These are phyloP conservation scores for Melanotaenia boesemani DNA, from an alignment of 2,797 vertebrate genomes.

Conservation along the genomic window DNA sequence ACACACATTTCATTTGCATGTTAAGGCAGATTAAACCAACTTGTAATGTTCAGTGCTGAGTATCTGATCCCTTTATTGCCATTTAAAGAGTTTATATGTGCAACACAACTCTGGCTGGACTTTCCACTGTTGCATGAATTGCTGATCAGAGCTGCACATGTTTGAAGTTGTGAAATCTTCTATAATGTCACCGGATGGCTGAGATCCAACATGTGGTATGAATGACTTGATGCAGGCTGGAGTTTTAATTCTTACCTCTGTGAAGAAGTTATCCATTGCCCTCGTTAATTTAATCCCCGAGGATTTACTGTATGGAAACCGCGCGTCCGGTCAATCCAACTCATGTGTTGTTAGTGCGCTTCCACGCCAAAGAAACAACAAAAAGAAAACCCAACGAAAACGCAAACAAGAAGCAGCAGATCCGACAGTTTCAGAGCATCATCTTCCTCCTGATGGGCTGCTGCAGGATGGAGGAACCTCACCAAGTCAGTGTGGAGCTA, in stretches of 20 bases:
- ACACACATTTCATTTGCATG: background rate
- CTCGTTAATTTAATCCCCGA: conserved; percentile 63
- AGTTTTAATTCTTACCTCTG: conserved; percentile 82
- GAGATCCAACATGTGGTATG: background rate
- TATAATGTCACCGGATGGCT: background rate
- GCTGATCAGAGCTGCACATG: background rate
- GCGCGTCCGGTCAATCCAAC: conserved; percentile 43
- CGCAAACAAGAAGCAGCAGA: background rate
- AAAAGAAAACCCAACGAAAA: too few species aligned
- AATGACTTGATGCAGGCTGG: background rate
- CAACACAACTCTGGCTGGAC: too few species aligned
- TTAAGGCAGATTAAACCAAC: background rate
- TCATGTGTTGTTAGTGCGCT: conserved; percentile 68
- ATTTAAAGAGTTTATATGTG: too few species aligned
- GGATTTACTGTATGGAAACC: conserved; percentile 50
- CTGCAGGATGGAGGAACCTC: background rate
- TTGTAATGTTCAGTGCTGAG: background rate
- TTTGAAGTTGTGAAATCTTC: background rate
- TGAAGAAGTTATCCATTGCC: conserved; percentile 89
- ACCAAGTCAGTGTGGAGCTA: conserved; percentile 18
- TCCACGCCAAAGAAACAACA: conserved; percentile 7
- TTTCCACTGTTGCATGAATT: too few species aligned
- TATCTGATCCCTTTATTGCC: background rate
- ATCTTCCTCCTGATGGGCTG: conserved; percentile 19
- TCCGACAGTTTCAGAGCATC: conserved; percentile 45